phyloP scores from a whole-genome alignment of 2,113 vertebrate species.

The Dicerorhinus sumatrensis region DNA sequence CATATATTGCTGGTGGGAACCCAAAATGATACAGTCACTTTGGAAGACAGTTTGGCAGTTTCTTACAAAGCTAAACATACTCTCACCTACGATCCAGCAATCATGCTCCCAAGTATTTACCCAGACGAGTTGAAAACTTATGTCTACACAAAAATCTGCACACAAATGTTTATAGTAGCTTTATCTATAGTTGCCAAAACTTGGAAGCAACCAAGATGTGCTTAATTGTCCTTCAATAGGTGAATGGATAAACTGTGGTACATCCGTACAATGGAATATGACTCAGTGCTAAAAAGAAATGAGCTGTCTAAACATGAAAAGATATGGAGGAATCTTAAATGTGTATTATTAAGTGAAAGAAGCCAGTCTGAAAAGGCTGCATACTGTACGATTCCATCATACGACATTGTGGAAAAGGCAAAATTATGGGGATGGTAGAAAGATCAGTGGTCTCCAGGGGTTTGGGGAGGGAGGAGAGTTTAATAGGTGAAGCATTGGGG shows the following conservation, averaged over 20 bases:
- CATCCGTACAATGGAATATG: not conserved
- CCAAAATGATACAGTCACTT: not conserved
- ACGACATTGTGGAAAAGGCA: not conserved
- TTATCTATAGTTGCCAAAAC: constrained; percentile 39
- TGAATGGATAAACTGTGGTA: not conserved
- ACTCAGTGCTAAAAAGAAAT: constrained; percentile 27
- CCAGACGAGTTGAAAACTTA: not conserved
- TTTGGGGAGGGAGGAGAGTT: not conserved
- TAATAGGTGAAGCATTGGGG: not conserved
- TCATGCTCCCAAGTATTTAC: not conserved
- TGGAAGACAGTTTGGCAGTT: not conserved
- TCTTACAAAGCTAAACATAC: not conserved
- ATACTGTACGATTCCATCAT: not conserved
- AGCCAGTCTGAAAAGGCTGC: not conserved
- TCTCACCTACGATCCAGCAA: not conserved
- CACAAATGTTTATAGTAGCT: not conserved
- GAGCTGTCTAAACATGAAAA: not conserved
- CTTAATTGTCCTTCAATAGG: not conserved
- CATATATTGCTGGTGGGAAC: not conserved
- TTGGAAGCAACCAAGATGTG: not conserved
- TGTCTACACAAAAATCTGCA: not conserved
- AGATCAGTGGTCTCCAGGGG: not conserved
- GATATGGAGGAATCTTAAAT: not conserved
- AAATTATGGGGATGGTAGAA: not conserved
- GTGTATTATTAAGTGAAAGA: not conserved